phyloP scores from a whole-genome alignment of 35 echinoderm and acorn worm species.

The Diadema setosum region DNA sequence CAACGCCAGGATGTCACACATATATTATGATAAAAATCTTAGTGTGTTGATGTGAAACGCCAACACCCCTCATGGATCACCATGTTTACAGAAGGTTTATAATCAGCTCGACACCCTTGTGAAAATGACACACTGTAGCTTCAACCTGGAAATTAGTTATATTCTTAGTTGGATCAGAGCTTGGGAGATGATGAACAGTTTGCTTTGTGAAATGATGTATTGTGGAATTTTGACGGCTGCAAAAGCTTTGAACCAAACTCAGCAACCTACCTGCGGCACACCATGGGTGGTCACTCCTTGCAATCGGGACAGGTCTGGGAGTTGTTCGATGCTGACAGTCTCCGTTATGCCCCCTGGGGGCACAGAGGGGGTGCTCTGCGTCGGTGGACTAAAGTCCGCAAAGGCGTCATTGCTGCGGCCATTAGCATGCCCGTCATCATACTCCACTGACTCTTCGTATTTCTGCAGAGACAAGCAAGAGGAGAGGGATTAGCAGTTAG shows the following conservation, averaged over 20 bases:
- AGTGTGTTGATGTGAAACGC: no score
- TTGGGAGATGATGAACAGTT: no score
- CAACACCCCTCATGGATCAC: no score
- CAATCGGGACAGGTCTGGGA: constrained; percentile 35
- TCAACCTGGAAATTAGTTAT: neutral
- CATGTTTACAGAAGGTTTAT: no score
- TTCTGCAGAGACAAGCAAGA: constrained; percentile 40
- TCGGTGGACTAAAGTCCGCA: constrained; percentile 65
- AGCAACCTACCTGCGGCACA: neutral
- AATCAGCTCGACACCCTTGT: no score
- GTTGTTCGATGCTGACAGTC: constrained; percentile 43
- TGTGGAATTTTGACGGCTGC: no score
- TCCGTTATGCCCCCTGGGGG: constrained; percentile 17
- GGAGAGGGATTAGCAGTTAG: neutral
- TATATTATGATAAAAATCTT: no score
- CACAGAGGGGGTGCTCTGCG: constrained; percentile 63
- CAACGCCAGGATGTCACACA: no score
- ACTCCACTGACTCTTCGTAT: constrained; percentile 70
- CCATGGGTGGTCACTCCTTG: neutral
- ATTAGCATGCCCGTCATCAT: constrained; percentile 24
- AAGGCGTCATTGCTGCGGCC: constrained; percentile 15
- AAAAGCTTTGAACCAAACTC: no score
- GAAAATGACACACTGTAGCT: no score
- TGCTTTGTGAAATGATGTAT: no score
- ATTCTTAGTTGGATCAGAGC: no score